Evolutionary conservation across 2,888 invertebrate genomes (phyloP), one percentile per base, ranked within the genome.

Genomic region (Coleophora deauratella): DNA sequence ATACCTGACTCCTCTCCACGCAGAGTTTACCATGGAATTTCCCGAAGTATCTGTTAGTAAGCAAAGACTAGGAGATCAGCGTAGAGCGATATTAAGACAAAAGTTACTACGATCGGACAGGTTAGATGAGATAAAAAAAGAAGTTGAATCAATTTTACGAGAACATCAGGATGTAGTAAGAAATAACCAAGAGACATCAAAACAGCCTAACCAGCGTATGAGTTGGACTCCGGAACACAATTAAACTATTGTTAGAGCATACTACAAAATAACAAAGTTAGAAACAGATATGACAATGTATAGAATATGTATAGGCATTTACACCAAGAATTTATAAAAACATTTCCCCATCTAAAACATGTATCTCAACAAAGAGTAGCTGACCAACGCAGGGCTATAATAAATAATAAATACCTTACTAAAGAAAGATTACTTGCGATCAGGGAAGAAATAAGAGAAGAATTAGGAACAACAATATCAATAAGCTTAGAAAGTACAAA

Each of bases 341-440:
- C 4, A 27, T 46, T 43, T 33, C 47, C 45, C 10, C 9, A 33
- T n/a, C 21, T 50, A 9, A 9, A 41, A 28, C 40, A 51, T 38
- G 9, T 49, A 9, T 36, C 41, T n/a, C 47, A 51, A 35, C 47
- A 51, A 35, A 32, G 49, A 34, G 36, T 47, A 36, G 36, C 47
- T 8, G 46, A 49, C 10, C 47, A 51, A 28, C 34, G 40, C 27
- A 43, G 46, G 38, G 38, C 42, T n/a, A 47, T 51, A n/a, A 28
- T 43, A 27, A 42, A 38, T 13, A 47, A 50, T 35, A 47, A 44
- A 44, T 42, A 41, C 2, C 33, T 46, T 3, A 33, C 11, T 9
- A 12, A 41, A 11, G 8, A n/a, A 2, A 37, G 41, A 41, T n/a
- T 41, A 14, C 14, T 33, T 8, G 33, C 11, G 33, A 36, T 41